Evolutionary conservation across 2,113 vertebrate genomes (phyloP).

Genomic region (Salminus brasiliensis): DNA sequence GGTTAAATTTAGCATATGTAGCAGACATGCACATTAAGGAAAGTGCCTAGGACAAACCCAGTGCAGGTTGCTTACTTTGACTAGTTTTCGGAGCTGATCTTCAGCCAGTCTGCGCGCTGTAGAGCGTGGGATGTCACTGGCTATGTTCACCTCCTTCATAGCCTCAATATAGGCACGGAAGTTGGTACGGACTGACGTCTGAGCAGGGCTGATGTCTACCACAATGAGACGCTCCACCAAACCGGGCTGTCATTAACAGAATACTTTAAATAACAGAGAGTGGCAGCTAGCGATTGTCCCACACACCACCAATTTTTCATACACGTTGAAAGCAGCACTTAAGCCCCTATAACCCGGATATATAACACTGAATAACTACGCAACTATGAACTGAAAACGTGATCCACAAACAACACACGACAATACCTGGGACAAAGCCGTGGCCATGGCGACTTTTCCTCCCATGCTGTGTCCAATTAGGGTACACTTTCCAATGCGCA

Average conservation of each 20-base stretch:
- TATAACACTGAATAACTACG: neutral
- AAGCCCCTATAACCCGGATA: neutral
- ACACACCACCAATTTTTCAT: neutral
- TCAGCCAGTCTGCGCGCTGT: conserved; percentile 85
- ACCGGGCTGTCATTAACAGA: conserved; percentile 73
- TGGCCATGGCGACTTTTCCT: conserved; percentile 92
- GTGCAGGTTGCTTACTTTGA: conserved; percentile 77
- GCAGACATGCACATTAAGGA: neutral
- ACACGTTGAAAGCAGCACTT: too few relatives aligned
- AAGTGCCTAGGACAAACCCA: neutral
- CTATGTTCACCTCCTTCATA: conserved; percentile 84
- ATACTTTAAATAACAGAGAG: neutral
- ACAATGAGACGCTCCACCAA: conserved; percentile 89
- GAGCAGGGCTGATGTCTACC: conserved; percentile 86
- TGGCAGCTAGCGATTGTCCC: neutral
- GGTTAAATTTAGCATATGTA: neutral
- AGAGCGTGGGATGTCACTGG: conserved; percentile 79
- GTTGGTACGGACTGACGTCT: conserved; percentile 59
- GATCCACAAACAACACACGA: neutral
- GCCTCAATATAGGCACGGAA: conserved; percentile 82
- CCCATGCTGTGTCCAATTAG: conserved; percentile 97
- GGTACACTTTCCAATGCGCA: conserved; percentile 84
- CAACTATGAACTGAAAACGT: neutral
- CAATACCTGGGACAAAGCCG: conserved; percentile 84
- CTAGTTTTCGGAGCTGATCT: conserved; percentile 77